Conservation (phyloP, 2,888 invertebrate species). For the Agrilus biguttatus region DNA sequence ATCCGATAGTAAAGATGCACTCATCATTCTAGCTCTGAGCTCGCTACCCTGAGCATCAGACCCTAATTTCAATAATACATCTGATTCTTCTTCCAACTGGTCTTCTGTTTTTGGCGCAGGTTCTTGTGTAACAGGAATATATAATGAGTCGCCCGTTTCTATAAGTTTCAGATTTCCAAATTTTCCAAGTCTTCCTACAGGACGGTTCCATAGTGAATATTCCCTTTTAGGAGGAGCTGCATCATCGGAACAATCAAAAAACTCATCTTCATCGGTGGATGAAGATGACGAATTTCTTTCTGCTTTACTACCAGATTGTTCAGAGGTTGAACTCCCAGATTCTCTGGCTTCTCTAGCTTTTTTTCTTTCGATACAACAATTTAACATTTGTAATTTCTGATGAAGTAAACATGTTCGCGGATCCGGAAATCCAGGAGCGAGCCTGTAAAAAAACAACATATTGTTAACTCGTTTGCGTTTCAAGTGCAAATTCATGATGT, state of each 20-base stretch:
- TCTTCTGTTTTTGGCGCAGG: slow-evolving; percentile 96
- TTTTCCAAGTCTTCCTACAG: slow-evolving; percentile 53
- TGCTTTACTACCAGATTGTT: slow-evolving; percentile 11
- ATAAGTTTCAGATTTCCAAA: slow-evolving; percentile 53
- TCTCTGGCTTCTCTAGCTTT: slow-evolving; percentile 34
- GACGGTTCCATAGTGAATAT: slow-evolving; percentile 38
- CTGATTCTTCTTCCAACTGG: slow-evolving; percentile 85
- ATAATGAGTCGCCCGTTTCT: slow-evolving; percentile 55
- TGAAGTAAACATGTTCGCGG: slow-evolving; percentile 80
- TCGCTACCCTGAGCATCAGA: slow-evolving; percentile 72
- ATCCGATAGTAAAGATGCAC: slow-evolving; percentile 86
- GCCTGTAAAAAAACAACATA: slow-evolving; percentile 36
- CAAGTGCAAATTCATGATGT: too few species aligned
- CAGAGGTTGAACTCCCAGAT: slow-evolving; percentile 11
- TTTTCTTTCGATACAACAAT: slow-evolving; percentile 59
- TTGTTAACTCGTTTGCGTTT: neutral
- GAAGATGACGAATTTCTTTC: slow-evolving; percentile 7
- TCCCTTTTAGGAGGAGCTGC: slow-evolving; percentile 28
- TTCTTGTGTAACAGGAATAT: slow-evolving; percentile 77
- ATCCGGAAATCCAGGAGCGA: slow-evolving; percentile 73
- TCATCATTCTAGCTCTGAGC: slow-evolving; percentile 85
- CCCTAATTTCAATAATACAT: slow-evolving; percentile 76
- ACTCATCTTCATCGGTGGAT: slow-evolving; percentile 50
- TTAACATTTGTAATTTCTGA: slow-evolving; percentile 85
- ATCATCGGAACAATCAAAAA: slow-evolving; percentile 56